phyloP scores from a whole-genome alignment of 2,888 invertebrate species.

The Erpobdella octoculata region DNA sequence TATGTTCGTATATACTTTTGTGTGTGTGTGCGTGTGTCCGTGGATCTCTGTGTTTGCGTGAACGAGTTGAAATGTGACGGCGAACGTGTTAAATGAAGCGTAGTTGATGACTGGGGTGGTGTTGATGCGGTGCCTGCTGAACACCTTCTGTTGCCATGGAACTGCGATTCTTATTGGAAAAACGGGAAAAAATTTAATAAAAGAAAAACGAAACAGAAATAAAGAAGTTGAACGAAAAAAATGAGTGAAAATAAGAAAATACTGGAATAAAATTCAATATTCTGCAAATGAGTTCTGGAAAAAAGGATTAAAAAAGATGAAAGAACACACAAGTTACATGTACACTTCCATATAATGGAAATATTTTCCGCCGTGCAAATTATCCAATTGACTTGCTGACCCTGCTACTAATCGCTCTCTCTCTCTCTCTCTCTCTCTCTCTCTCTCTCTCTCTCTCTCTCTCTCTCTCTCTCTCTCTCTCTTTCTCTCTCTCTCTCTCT shows the following conservation, averaged over 20 bases:
- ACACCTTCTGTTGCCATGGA: too few relatives aligned
- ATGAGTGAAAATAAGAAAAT: too few relatives aligned
- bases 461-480: constrained; percentile 7
- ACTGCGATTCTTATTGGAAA: too few relatives aligned
- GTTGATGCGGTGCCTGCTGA: too few relatives aligned
- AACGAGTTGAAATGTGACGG: constrained; percentile 19
- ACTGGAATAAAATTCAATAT: too few relatives aligned
- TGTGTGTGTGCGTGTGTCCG: constrained; percentile 26
- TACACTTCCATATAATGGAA: constrained; percentile 1
- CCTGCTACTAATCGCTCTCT: constrained; percentile 6
- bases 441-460: constrained; percentile 7
- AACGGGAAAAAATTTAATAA: too few relatives aligned
- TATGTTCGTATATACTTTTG: constrained; percentile 19
- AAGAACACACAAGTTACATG: too few relatives aligned
- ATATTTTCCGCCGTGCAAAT: not conserved
- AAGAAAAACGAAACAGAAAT: too few relatives aligned
- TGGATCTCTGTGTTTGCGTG: constrained; percentile 16
- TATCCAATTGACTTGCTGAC: constrained; percentile 12
- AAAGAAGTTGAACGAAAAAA: too few relatives aligned
- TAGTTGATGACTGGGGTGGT: too few relatives aligned
- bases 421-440: constrained; percentile 12
- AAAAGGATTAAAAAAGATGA: too few relatives aligned
- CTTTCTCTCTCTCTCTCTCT: not conserved
- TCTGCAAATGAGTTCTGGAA: not conserved
- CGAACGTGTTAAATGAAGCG: too few relatives aligned